Evolutionary conservation across 2,113 vertebrate genomes (phyloP).

Genomic region (Daubentonia madagascariensis): DNA sequence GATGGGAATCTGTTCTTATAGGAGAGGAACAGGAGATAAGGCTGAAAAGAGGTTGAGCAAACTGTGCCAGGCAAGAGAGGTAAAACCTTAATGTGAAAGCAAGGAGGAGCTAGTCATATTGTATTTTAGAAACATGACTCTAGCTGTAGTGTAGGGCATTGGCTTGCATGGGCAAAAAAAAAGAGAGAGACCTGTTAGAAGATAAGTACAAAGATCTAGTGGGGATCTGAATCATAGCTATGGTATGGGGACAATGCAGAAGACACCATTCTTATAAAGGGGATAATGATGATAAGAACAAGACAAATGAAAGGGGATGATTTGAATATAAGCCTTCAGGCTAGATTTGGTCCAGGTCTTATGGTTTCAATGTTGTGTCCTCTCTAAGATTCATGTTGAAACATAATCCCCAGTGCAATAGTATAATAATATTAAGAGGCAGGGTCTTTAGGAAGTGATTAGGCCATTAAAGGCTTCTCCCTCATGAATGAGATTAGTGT

Average conservation of each 20-base stretch:
- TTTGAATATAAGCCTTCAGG: neutral
- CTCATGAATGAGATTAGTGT: neutral
- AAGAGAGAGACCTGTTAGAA: neutral
- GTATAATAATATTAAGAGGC: neutral
- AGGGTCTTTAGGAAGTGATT: neutral
- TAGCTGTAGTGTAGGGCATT: neutral
- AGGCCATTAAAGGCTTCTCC: no score
- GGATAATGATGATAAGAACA: neutral
- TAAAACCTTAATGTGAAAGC: slow-evolving; percentile 19
- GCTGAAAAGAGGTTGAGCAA: neutral
- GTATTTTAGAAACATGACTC: slow-evolving; percentile 22
- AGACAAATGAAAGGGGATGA: neutral
- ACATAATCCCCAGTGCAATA: neutral
- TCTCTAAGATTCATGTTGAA: neutral
- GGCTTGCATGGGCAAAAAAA: neutral
- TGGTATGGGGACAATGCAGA: neutral
- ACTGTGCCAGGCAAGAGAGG: neutral
- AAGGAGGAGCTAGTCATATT: neutral
- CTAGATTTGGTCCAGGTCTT: neutral
- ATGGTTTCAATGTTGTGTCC: neutral
- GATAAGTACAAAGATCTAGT: neutral
- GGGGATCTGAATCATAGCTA: neutral
- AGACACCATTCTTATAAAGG: neutral
- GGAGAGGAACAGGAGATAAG: neutral
- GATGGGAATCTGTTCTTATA: neutral